Conservation (phyloP, 2,888 invertebrate genomes). For the Odontocolon sp. region DNA sequence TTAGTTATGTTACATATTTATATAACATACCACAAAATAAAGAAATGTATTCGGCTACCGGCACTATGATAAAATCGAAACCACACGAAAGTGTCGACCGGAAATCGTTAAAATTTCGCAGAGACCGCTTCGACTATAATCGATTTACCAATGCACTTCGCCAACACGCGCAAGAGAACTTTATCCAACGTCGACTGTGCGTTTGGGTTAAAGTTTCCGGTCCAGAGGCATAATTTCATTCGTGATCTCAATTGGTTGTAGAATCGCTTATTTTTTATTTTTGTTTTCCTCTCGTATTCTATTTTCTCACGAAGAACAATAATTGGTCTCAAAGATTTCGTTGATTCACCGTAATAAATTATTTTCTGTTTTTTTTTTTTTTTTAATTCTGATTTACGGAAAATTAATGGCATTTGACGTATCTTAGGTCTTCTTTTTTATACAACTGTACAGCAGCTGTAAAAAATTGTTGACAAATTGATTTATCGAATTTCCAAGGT, state of each 20-base stretch:
- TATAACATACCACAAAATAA: background rate
- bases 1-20: constrained; percentile 25
- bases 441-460: too few species aligned
- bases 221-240: too few species aligned
- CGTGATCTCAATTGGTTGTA: too few species aligned
- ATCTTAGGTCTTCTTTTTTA: too few species aligned
- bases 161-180: background rate
- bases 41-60: background rate
- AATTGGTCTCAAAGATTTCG: too few species aligned
- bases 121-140: constrained; percentile 48
- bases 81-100: constrained; percentile 50
- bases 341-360: background rate
- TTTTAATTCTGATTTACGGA: too few species aligned
- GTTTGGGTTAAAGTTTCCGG: constrained; percentile 6
- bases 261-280: too few species aligned
- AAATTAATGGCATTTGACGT: too few species aligned
- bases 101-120: constrained; percentile 62
- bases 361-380: background rate
- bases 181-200: too few species aligned
- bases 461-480: constrained; percentile 55
- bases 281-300: too few species aligned
- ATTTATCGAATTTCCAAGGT: constrained; percentile 46
- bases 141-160: constrained; percentile 42
- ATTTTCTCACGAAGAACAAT: background rate
- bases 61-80: background rate